A percentile compares a stretch with the other conserved stretches of the same genome.
Evolutionary conservation across 2,797 vertebrate genomes (phyloP).

Genomic region (Rhynchonycteris naso): DNA sequence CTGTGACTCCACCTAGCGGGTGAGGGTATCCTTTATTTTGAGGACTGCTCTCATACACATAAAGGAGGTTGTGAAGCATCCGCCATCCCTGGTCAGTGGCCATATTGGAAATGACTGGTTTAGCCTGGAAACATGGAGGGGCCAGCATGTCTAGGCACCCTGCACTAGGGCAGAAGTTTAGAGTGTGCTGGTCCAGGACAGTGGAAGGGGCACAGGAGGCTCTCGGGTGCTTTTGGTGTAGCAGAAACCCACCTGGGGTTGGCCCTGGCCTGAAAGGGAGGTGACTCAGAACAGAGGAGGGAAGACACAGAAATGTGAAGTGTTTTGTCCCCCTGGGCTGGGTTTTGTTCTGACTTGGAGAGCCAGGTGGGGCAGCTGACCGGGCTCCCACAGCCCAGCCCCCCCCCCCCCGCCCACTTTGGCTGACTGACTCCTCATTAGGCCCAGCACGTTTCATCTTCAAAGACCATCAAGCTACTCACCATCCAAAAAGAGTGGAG

Average conservation of each 20-base stretch:
- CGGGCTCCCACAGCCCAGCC: not conserved
- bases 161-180: not conserved
- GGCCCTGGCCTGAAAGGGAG: not conserved
- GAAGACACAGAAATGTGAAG: not conserved
- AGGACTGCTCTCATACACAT: not conserved
- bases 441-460: constrained; percentile 75
- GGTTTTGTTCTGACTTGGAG: not conserved
- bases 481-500: constrained; percentile 31
- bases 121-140: not conserved
- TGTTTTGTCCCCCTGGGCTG: not conserved
- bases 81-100: not conserved
- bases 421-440: constrained; percentile 68
- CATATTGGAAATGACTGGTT: not conserved
- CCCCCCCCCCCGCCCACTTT: constrained; percentile 27
- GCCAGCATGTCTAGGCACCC: rapidly evolving
- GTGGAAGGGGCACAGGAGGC: not conserved
- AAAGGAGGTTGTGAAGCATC: not conserved
- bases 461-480: constrained; percentile 68
- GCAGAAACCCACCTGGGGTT: not conserved
- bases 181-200: not conserved
- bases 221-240: not conserved
- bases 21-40: not conserved
- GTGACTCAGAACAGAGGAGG: not conserved
- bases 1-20: not conserved
- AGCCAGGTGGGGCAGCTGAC: constrained; percentile 14